Percentiles rank a stretch among this genome's conserved stretches.
phyloP scores from a whole-genome alignment of 2,113 vertebrate genomes.

The Ophthalmolycus amberensis region DNA sequence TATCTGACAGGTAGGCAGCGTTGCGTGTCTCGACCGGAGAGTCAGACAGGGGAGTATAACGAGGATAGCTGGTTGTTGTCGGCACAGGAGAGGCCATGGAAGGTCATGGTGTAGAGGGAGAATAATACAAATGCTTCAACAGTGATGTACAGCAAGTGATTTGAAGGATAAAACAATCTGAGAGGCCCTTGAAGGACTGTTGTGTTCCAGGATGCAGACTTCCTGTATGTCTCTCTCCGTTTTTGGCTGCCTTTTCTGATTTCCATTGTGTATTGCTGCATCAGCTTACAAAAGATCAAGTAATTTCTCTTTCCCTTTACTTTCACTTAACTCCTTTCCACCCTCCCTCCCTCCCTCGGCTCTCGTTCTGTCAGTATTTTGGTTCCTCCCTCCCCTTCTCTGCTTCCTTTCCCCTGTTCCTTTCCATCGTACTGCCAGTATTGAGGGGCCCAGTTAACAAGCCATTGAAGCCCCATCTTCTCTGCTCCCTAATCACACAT shows the following conservation, averaged over 20 bases:
- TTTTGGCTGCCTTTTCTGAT: not conserved
- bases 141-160: not conserved
- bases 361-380: constrained; percentile 33
- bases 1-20: not conserved
- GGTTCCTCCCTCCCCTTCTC: constrained; percentile 36
- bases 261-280: constrained; percentile 7
- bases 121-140: not conserved
- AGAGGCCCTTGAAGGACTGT: not conserved
- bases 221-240: not conserved
- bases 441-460: constrained; percentile 66
- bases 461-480: constrained; percentile 70
- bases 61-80: not conserved
- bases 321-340: constrained; percentile 11
- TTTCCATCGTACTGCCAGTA: constrained; percentile 47
- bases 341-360: not conserved
- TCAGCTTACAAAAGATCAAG: constrained; percentile 28
- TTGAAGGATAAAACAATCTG: not conserved
- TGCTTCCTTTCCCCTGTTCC: constrained; percentile 26
- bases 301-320: not conserved
- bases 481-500: constrained; percentile 69
- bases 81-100: not conserved
- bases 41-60: not conserved
- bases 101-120: not conserved
- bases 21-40: not conserved
- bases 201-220: not conserved